Base-by-base conservation (phyloP, 2,797 vertebrate species). In the Siniperca undulata region DNA sequence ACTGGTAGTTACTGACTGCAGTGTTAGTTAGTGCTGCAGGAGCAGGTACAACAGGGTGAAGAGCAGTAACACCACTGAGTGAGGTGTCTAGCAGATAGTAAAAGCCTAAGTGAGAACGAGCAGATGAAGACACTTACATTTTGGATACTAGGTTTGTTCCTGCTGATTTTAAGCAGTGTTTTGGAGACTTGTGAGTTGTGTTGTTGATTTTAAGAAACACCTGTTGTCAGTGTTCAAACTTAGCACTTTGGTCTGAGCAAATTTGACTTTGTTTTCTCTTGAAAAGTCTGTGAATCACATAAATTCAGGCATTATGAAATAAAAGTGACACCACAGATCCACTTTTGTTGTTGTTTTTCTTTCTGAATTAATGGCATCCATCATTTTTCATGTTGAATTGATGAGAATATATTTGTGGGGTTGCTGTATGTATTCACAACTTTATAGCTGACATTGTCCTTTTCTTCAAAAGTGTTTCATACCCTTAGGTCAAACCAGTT, bases 141-240 rank as follows among this genome's bases (percentile, higher is more conserved):
- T 3, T 34, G 67, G 59, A 68, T n/a, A 2, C 5, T 50, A 4
- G 5, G 61, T 22, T 27, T 82, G 50, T 59, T 85, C 46, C 40
- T 83, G 52, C 44, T 90, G 58, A 75, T 76, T 22, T 44, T 38
- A 1, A 74, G 78, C 70, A 10, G 16, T 4, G 16, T 30, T n/a
- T 44, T 56, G 16, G 46, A 70, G 36, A 36, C 48, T 16, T 60
- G 60, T 91, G 66, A 91, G 85, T 76, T 67, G 27, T 40, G 27
- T 10, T 46, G 4, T 46, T 34, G 40, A 55, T 3, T 34, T 65
- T 30, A 40, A 70, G 17, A 60, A 72, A 40, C 44, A 17, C 0
- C 7, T 24, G 0, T 6, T 27, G 30, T 38, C 24, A 22, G 40
- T 5, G n/a, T 61, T 46, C 4, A 24, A 48, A 20, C 17, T 17